phyloP scores from a whole-genome alignment of 2,797 vertebrate genomes.

The Fringilla coelebs region DNA sequence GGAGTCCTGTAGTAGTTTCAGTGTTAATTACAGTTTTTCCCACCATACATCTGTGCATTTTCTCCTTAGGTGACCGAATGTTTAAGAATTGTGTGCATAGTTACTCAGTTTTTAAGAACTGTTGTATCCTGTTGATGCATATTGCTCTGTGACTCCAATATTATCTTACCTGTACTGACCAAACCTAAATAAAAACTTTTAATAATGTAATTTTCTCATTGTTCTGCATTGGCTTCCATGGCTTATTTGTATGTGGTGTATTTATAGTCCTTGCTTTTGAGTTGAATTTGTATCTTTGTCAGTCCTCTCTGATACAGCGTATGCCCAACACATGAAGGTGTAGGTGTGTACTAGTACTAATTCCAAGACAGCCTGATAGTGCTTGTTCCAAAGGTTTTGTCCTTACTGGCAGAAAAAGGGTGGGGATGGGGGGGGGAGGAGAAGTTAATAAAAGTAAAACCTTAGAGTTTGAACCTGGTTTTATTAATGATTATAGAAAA shows the following conservation, averaged over 20 bases:
- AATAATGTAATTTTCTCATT: constrained; percentile 81
- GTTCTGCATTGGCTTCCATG: constrained; percentile 30
- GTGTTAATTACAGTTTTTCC: constrained; percentile 84
- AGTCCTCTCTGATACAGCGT: background rate
- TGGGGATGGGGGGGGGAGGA: too few relatives aligned
- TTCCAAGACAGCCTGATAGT: background rate
- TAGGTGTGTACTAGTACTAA: background rate
- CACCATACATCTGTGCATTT: constrained; percentile 86
- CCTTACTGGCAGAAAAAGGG: background rate
- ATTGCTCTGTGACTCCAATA: constrained; percentile 95
- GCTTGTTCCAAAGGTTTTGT: background rate
- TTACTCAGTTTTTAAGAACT: constrained; percentile 91
- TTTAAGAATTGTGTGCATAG: constrained; percentile 91
- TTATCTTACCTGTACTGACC: constrained; percentile 99
- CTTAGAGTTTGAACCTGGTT: background rate
- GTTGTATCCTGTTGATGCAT: constrained; percentile 91
- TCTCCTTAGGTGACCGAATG: constrained; percentile 85
- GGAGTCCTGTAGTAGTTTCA: constrained; percentile 88
- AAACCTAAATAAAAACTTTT: constrained; percentile 99
- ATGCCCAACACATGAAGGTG: background rate
- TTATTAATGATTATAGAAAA: background rate
- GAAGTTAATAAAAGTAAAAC: background rate
- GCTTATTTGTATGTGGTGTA: background rate
- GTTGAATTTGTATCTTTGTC: background rate
- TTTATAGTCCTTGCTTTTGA: background rate